Conservation (phyloP, 2,797 vertebrate genomes). For the Pseudomugil gertrudae region DNA sequence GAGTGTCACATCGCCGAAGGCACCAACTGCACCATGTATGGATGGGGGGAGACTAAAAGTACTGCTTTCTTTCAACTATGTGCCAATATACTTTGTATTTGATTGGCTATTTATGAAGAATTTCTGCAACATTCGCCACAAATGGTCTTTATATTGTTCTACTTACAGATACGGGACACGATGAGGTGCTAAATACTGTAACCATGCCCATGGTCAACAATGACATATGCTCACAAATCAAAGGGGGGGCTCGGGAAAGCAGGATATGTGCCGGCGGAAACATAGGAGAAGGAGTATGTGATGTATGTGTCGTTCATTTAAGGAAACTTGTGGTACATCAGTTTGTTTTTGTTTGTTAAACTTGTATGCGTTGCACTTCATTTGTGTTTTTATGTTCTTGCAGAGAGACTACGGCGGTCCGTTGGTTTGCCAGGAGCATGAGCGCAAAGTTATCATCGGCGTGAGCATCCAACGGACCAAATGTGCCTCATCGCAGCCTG, state of each 20-base stretch:
- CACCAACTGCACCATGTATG: conserved; percentile 93
- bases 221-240: conserved; percentile 89
- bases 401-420: conserved; percentile 96
- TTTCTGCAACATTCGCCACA: neutral
- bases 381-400: conserved; percentile 15
- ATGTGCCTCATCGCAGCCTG: conserved; percentile 90
- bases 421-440: conserved; percentile 91
- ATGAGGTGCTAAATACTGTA: conserved; percentile 88
- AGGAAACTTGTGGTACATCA: neutral
- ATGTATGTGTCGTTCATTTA: conserved; percentile 81
- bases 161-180: conserved; percentile 83
- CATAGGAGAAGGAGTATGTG: conserved; percentile 90
- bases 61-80: conserved; percentile 60
- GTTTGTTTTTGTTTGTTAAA: no score
- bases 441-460: conserved; percentile 90
- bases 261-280: conserved; percentile 94
- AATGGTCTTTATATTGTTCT: neutral
- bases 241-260: conserved; percentile 89
- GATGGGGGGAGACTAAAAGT: conserved; percentile 99
- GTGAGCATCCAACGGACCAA: conserved; percentile 95
- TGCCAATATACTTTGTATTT: conserved; percentile 1
- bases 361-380: neutral
- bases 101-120: neutral
- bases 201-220: conserved; percentile 90
- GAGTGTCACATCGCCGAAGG: conserved; percentile 92